Base-by-base conservation (phyloP, 2,888 invertebrate genomes). In the Petrolisthes cinctipes region DNA sequence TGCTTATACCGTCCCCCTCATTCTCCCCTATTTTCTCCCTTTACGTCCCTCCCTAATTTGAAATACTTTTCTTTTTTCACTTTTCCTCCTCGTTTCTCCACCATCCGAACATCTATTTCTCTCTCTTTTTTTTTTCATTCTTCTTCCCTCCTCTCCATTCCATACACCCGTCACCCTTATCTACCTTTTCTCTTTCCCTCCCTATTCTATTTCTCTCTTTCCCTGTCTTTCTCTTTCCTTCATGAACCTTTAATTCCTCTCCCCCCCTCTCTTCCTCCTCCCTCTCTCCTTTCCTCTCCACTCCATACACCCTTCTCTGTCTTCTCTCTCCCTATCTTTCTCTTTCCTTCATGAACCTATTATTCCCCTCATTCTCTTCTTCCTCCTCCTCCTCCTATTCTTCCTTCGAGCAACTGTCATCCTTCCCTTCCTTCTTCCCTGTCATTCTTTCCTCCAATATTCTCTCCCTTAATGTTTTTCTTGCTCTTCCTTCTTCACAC, bases 171-270 rank as follows among this genome's bases (percentile, higher is more conserved):
- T 23, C 82, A 54, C 54, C 54, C 56, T 80, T 17, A 61, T 61
- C 61, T 9, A 17, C 61, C 61, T 17, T 11, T 61, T 17, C 17
- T 9, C n/a, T 56, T 37, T 71, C 9, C 23, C 82, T 54, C 71
- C 23, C 82, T 37, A 4, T 37, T 3, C 17, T 82, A 51, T 71
- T 53, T 82, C 71, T 71, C 73, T 80, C 80, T 80, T 61, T 80
- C 80, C 54, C 80, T 80, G 54, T 80, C 71, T 51, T 53, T 68
- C 68, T 53, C 53, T 82, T 53, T 71, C 82, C 51, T 71, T 71
- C 82, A 51, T 53, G 37, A 51, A 51, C 71, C 53, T 53, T 68
- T 51, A 66, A 7, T 82, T 68, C 17, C 53, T 68, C 66, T 51
- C 71, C 17, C 68, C 0, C 82, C 23, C 68, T 23, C 37, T 11